Evolutionary conservation across 1,140 invertebrate genomes (phyloP), one percentile per base, ranked within the genome.

Genomic region (Pemphigus obesinymphae): DNA sequence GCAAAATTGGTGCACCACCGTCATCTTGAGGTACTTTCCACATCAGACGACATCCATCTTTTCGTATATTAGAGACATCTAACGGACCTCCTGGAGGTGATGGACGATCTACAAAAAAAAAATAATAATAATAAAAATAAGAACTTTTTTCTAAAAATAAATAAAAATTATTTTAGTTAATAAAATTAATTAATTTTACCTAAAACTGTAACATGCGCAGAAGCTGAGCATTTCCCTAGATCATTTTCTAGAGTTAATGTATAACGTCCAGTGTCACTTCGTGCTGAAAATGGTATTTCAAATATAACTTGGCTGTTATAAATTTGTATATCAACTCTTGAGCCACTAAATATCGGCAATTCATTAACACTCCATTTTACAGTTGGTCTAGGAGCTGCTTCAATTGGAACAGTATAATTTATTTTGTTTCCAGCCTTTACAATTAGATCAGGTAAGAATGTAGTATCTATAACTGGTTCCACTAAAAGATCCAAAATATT

Each of bases 321-420:
- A 4, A 93, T 88, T 82, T 91, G 90, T 84, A 93, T 90, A 84
- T 95, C 93, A 55, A 94, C 89, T 83, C 92, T 90, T 3, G 92
- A 86, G 81, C 89, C 89, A 53, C 88, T 85, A 17, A 89, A 87
- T 34, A 96, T 89, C 11, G 91, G 89, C 84, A 93, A 92, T 66
- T 93, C 94, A 87, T 98, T 95, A 82, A 96, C 91, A 40, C 91
- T 91, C 98, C 98, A 99, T 86, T 92, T 93, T n/a, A 92, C 92
- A 13, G 89, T 91, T 2, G 94, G 94, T 85, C 91, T 92, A 0
- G 93, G 94, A 8, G 93, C 93, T 0, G 93, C 93, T 87, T 94
- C 93, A 83, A 98, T 95, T 26, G 96, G 95, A 82, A 98, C 92
- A 78, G 91, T 93, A 88, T 94, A 97, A 83, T 92, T 92, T 83